Evolutionary conservation across 1,140 invertebrate genomes (phyloP), one percentile per base, ranked within the genome.

Genomic region (Pseudomyrmex flavicornis): DNA sequence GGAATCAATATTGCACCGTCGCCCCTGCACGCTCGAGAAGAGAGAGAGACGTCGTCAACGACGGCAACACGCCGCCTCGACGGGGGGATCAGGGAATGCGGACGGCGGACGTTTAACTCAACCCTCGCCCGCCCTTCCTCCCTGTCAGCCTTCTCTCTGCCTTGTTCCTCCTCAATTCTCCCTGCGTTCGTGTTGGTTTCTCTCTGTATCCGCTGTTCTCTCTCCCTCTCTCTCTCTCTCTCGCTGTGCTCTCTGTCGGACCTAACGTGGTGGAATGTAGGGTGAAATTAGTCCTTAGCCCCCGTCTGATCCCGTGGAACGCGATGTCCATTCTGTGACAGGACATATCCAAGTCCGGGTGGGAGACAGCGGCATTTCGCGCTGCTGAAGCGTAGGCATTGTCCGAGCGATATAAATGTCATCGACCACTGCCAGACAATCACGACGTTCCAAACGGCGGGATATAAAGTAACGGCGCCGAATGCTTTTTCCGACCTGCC

Each of bases 1-100:
- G 86, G 70, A 90, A 91, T 91, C 90, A 90, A 91, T 91, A 91
- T 91, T 87, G 77, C 69, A 85, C 85, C 79, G 20, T 80, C 76
- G 54, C 20, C 44, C 50, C 65, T 65, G 52, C 69, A 65, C 63
- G 54, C 58, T 74, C 44, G 48, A 79, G 22, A 56, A 85, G 59
- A 85, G 59, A 86, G 83, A 77, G 66, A 61, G 59, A 68, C 59
- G 80, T 58, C 68, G 70, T 83, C 73, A 76, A 83, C 82, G 73
- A 83, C 50, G 44, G 85, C 82, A 87, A 87, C 83, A 88, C 82
- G 61, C 63, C 79, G 69, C 48, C 61, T 66, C 77, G 68, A 74
- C 72, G 72, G 76, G 75, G 76, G 75, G 86, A 88, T 87, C 83
- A 82, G 82, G 58, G 87, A 88, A 88, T 88, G 87, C 85, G 87